Base-by-base conservation (phyloP, 2,797 vertebrate genomes). In the Tamandua tetradactyla region DNA sequence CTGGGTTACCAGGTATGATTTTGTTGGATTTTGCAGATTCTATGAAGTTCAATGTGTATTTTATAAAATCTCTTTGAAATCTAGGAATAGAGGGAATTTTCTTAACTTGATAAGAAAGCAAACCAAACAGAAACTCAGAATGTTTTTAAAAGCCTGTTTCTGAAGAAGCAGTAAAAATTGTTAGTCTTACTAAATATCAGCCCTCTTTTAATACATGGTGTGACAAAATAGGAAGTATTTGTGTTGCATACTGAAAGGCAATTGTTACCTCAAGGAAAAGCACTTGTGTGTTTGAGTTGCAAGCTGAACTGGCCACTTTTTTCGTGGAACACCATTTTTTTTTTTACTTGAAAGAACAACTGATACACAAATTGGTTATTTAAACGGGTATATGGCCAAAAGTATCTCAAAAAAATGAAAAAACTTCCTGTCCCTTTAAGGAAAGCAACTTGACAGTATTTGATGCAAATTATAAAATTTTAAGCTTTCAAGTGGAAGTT, bases 21-120 rank as follows among this genome's bases (percentile, higher is more conserved):
- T 83, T 75, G 37, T 62, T 94, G 64, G 14, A 30, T 61, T 89
- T 87, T 78, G 40, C 55, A 47, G 55, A 89, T 85, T 92, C 25
- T 20, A 66, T 76, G 82, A 52, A 55, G 13, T 81, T 78, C 25
- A 37, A 9, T 94, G n/a, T 35, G 35, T 91, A 87, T 42, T 93
- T 93, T 87, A 74, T 87, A 94, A 84, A 35, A 44, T 68, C 37
- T 88, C 32, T 57, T 62, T 40, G 32, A 68, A 94, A 85, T 79
- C 23, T 61, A 59, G 78, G 40, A 75, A 81, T 81, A 87, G 86
- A 83, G 52, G 30, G 20, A 83, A 30, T 61, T 94, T 90, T 69
- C 40, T 75, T 62, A 69, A 49, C 79, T 84, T 69, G 52, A 66
- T 47, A 66, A 86, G 25, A 89, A 92, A 79, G 57, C 85, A 89